Base-by-base conservation (phyloP, 2,888 invertebrate species). In the Urechis unicinctus region DNA sequence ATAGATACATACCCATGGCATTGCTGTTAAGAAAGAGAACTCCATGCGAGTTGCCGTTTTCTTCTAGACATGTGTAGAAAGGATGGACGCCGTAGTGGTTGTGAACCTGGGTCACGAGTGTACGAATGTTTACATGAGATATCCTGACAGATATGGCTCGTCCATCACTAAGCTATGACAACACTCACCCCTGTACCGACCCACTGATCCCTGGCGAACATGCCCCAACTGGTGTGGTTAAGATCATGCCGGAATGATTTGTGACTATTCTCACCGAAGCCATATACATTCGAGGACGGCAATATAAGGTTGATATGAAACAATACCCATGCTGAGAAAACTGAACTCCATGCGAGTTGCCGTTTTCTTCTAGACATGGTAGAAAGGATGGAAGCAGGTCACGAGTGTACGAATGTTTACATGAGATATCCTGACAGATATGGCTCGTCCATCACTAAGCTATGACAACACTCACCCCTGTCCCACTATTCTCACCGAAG, bases 1-100 rank as follows among this genome's bases (percentile, higher is more conserved):
- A 47, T 21, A 45, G 46, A 47, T 9, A 5, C 48, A 55, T 51
- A 65, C 67, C 68, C 58, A 61, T 60, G 13, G 89, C 88, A 75
- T 91, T 89, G 67, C 88, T 88, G 72, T 91, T 91, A 25, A 88
- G 81, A 2, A 91, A 82, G 50, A 89, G 82, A 25, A 89, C 86
- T n/a, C 90, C 91, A 72, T 88, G 86, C 3, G 74, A 64, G 30
- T 68, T 64, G n/a, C 83, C 83, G 28, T 56, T 82, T 22, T 83
- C 80, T 70, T 89, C 90, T 65, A 89, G 78, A 0, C 83, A 81
- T 71, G 90, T 72, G 73, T 88, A 89, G 77, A 91, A 89, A 0
- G 91, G 91, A 72, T 91, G 91, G 21, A 85, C 84, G 22, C 91
- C 89, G 72, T 91, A 91, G 28, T 88, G 75, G 75, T 63, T 63